phyloP scores from a whole-genome alignment of 1,140 invertebrate species.

The Linepithema humile region DNA sequence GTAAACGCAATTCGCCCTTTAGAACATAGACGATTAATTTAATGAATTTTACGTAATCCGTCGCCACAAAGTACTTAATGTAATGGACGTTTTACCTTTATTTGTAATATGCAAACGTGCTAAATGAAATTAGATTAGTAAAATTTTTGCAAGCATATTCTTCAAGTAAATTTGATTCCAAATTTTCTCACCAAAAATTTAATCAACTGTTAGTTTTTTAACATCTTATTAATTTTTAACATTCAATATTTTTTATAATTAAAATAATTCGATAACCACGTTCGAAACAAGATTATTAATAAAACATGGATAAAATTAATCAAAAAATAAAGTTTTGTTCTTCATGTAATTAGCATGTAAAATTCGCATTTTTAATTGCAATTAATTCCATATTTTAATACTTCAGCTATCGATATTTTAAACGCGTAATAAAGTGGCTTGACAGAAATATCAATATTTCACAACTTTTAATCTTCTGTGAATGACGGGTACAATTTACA shows the following conservation, averaged over 20 bases:
- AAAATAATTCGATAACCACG: not conserved
- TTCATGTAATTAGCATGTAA: not conserved
- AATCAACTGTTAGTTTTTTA: not conserved
- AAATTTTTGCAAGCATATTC: not conserved
- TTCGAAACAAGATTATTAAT: not conserved
- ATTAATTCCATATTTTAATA: too few species aligned
- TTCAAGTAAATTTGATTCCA: not conserved
- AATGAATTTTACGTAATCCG: slow-evolving; percentile 35
- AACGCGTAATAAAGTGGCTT: not conserved
- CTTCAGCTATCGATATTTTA: not conserved
- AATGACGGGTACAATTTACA: not conserved
- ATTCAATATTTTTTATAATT: not conserved
- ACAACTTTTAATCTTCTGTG: not conserved
- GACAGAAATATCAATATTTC: not conserved
- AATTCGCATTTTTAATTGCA: too few species aligned
- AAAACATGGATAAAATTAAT: not conserved
- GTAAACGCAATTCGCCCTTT: slow-evolving; percentile 30
- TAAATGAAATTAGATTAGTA: not conserved
- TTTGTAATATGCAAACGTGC: not conserved
- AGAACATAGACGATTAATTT: slow-evolving; percentile 40
- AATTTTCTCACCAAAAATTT: not conserved
- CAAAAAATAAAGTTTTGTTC: not conserved
- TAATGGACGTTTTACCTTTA: not conserved
- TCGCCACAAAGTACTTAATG: not conserved
- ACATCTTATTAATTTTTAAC: not conserved